Base-by-base conservation (phyloP, 1,140 invertebrate genomes). In the Drosophila miranda region DNA sequence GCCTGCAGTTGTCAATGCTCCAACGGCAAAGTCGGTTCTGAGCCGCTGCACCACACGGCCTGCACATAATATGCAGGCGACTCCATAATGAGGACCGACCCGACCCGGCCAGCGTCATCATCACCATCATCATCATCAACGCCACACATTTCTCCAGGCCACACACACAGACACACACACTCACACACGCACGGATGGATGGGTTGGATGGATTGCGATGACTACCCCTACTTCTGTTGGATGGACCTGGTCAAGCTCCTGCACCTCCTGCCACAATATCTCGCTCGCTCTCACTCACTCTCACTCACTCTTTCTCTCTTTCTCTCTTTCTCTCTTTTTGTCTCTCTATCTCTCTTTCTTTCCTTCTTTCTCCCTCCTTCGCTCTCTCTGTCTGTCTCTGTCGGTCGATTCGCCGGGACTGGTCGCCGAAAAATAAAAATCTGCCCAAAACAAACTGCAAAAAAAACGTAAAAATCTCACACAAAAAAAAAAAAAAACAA, bases 351-450 rank as follows among this genome's bases (percentile, higher is more conserved):
- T 16, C 58, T 57, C 50, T 60, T 16, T 44, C 23, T 43, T 11
- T 21, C 75, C 30, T 49, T 71, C 62, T 52, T 71, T 58, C 46
- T 72, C 67, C 3, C 34, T 38, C 34, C 34, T 38, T 38, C 34
- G 34, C 34, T 5, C 11, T 38, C 16, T 41, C 23, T 41, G 23
- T 21, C 75, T 43, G 54, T 71, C 62, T 56, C 71, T 58, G 54
- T 72, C 73, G 73, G 58, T 57, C 48, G 53, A 66, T 38, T 38
- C 34, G 50, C 54, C 67, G 54, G 75, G 48, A 68, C 58, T 62
- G 58, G 80, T 76, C 74, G 79, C 78, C 78, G 78, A 89, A 89
- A 87, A 89, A 89, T 77, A 82, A 87, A 87, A 89, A 89, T 87
- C 82, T 82, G 78, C 68, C 81, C 78, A 89, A 89, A 82, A 89